Evolutionary conservation across 2,113 vertebrate genomes (phyloP), one percentile per base, ranked within the genome.

Genomic region (Panthera leo): DNA sequence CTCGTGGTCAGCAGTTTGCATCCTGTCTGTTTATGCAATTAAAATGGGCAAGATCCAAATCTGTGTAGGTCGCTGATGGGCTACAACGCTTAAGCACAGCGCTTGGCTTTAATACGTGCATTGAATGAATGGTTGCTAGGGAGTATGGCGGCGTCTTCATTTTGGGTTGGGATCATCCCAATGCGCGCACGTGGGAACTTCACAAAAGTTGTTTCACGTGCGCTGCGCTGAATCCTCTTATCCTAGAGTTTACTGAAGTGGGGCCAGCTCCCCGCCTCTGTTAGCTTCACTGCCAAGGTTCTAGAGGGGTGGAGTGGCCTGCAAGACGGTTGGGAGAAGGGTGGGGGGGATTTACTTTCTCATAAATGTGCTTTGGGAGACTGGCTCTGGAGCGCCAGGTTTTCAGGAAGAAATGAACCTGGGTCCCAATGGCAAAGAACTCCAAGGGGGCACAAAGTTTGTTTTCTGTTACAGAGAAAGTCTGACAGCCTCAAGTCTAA

Each of bases 231-330:
- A 97, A 80, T 95, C 91, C 63, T 89, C 90, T 97, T 95, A 97
- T 97, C 97, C 0, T 80, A 5, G 39, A 73, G 95, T 92, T 97
- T 89, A 93, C 91, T 96, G 96, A 95, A 96, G 95, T 93, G 79
- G 45, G 78, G 92, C 97, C 97, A 97, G 94, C 88, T 94, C 68
- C 53, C 97, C 48, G 92, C 96, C 96, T 95, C 90, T 87, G 88
- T 27, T 63, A 53, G 48, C 45, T 67, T 91, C 36, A 29, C 85
- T 96, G 97, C 97, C 97, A 95, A 94, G 67, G 79, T 67, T 94
- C 48, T 29, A 97, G 92, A 90, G 80, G 95, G 96, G 86, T 95
- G 97, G 97, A 85, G 95, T 96, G 96, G 75, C 95, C 97, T 97
- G 95, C 83, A 96, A 94, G 96, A 82, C 21, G 34, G 23, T 25